Evolutionary conservation across 2,888 invertebrate genomes (phyloP), one percentile per base, ranked within the genome.

Genomic region (Brenthis ino): DNA sequence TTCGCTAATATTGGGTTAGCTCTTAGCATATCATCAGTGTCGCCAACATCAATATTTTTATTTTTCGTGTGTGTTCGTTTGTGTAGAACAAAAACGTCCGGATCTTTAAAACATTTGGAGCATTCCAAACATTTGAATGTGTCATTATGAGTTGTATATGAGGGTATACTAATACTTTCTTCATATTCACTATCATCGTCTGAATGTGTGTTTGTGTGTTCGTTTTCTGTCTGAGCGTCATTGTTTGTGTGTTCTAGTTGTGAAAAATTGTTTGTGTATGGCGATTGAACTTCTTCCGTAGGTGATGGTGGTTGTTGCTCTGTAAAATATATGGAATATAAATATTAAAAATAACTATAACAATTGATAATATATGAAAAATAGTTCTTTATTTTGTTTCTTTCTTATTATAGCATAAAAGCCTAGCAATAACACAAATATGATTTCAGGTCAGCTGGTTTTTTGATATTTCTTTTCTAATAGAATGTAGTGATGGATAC

Each of bases 61-160:
- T 68, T 68, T 68, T 74, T 67, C 43, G 75, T 77, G 57, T 92
- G 93, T 0, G 78, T 77, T 0, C 92, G 71, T 71, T 84, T 85
- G 65, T 93, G 92, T 3, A 93, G 65, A 0, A 86, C 58, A 20
- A 85, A 89, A 0, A 93, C 92, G 50, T 93, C 92, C 0, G 93
- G 92, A 33, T 93, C 92, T 77, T 93, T 93, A 65, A 93, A 93
- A 67, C 88, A 91, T 79, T 88, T 91, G 0, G 87, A 83, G 64
- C 92, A 93, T 61, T 89, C 85, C 1, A 79, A 76, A 24, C 92
- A 91, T 75, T 85, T 83, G 72, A 78, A 89, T 0, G 89, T 77
- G 11, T 75, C 72, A 57, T 63, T 74, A 50, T 68, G 64, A 54
- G 20, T 71, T 64, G 68, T 47, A 51, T 70, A 47, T 47, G 50